phyloP scores from a whole-genome alignment of 2,888 invertebrate genomes.

The Ischnura elegans region DNA sequence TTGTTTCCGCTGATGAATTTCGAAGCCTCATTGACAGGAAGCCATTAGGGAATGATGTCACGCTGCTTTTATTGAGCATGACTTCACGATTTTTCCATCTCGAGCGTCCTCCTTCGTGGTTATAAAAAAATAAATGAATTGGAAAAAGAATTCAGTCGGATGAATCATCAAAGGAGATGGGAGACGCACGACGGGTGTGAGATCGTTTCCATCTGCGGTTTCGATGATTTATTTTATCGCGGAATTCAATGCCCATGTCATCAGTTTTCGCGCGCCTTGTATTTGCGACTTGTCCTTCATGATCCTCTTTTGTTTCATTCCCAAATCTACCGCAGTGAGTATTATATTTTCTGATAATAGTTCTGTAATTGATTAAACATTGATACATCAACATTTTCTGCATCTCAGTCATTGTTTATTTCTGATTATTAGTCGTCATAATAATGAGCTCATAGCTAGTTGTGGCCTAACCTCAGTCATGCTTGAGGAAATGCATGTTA shows the following conservation, averaged over 20 bases:
- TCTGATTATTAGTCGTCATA: too few relatives aligned
- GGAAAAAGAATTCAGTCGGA: background rate
- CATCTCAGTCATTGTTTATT: too few relatives aligned
- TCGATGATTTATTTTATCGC: background rate
- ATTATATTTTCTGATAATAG: too few relatives aligned
- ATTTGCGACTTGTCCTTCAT: background rate
- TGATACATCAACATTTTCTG: too few relatives aligned
- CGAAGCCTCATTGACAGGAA: background rate
- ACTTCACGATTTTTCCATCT: background rate
- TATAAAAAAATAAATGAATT: background rate
- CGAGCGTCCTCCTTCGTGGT: background rate
- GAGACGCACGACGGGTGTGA: background rate
- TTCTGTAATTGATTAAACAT: too few relatives aligned
- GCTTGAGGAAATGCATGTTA: too few relatives aligned
- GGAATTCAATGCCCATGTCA: background rate
- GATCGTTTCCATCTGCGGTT: background rate
- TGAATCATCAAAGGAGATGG: background rate
- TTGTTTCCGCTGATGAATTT: background rate
- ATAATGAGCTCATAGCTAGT: too few relatives aligned
- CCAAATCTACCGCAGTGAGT: too few relatives aligned
- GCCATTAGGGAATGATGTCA: background rate
- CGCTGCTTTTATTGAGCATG: conserved; percentile 15
- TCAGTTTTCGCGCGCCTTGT: background rate
- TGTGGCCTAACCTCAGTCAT: too few relatives aligned
- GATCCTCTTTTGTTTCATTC: too few relatives aligned